phyloP scores from a whole-genome alignment of 1,140 invertebrate species.

The Zaprionus camerounensis region DNA sequence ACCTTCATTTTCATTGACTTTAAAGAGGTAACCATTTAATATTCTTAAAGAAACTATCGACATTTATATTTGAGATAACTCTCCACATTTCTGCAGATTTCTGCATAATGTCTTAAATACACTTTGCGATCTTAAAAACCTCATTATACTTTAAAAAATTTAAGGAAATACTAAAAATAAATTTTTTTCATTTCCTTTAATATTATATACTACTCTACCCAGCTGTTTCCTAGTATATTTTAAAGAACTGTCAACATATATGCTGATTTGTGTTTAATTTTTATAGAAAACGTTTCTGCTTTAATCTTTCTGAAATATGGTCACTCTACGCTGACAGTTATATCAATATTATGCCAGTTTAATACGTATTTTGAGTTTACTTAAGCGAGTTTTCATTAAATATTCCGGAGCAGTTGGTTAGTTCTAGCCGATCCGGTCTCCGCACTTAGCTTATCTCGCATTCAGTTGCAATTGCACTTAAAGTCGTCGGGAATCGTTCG shows the following conservation, averaged over 20 bases:
- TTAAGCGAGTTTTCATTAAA: neutral
- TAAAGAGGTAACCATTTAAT: too few species aligned
- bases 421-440: neutral
- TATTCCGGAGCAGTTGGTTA: neutral
- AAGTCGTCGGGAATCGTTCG: neutral
- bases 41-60: too few species aligned
- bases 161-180: too few species aligned
- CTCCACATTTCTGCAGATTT: too few species aligned
- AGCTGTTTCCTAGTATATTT: too few species aligned
- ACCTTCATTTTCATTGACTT: too few species aligned
- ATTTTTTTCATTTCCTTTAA: too few species aligned
- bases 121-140: too few species aligned
- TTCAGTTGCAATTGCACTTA: slow-evolving; percentile 8
- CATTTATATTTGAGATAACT: too few species aligned
- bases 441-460: slow-evolving; percentile 6
- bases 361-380: neutral
- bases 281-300: neutral
- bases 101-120: too few species aligned
- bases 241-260: neutral
- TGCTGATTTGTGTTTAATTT: neutral
- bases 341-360: slow-evolving; percentile 1
- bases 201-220: too few species aligned
- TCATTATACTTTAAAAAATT: too few species aligned
- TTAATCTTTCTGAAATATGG: neutral
- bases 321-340: neutral